These are phyloP conservation scores for Heliconius sara DNA, from an alignment of 2,888 invertebrate genomes.

Conservation along the genomic window DNA sequence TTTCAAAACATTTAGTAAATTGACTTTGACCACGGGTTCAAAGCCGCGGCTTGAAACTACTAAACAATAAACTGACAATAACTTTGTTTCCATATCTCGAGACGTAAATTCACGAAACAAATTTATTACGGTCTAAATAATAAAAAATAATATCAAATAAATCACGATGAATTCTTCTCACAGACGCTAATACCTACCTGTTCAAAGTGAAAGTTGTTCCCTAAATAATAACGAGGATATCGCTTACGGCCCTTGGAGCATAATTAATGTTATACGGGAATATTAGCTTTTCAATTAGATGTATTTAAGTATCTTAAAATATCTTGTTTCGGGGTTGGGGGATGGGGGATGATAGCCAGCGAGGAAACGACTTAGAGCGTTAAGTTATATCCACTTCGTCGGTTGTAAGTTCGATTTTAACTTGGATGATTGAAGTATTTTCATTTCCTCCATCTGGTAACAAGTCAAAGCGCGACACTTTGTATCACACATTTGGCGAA, in stretches of 20 bases:
- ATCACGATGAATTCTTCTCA: slow-evolving; percentile 30
- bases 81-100: background rate
- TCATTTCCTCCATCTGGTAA: too few species aligned
- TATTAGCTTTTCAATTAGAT: slow-evolving; percentile 83
- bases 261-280: slow-evolving; percentile 80
- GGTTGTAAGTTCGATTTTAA: background rate
- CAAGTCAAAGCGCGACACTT: too few species aligned
- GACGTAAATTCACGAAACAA: background rate
- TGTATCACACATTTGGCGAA: background rate
- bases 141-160: slow-evolving; percentile 10
- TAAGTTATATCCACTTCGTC: background rate
- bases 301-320: slow-evolving; percentile 77
- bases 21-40: too few species aligned
- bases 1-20: too few species aligned
- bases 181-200: slow-evolving; percentile 39
- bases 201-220: slow-evolving; percentile 39
- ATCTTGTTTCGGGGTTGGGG: slow-evolving; percentile 59
- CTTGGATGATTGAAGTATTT: too few species aligned
- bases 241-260: slow-evolving; percentile 72
- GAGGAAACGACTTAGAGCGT: background rate
- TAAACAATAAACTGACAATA: too few species aligned
- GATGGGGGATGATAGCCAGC: slow-evolving; percentile 19
- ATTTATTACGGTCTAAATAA: slow-evolving; percentile 12
- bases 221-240: slow-evolving; percentile 71
- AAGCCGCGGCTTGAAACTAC: too few species aligned